Evolutionary conservation across 2,113 vertebrate genomes (phyloP).

Genomic region (Neodontobutis hainanensis): DNA sequence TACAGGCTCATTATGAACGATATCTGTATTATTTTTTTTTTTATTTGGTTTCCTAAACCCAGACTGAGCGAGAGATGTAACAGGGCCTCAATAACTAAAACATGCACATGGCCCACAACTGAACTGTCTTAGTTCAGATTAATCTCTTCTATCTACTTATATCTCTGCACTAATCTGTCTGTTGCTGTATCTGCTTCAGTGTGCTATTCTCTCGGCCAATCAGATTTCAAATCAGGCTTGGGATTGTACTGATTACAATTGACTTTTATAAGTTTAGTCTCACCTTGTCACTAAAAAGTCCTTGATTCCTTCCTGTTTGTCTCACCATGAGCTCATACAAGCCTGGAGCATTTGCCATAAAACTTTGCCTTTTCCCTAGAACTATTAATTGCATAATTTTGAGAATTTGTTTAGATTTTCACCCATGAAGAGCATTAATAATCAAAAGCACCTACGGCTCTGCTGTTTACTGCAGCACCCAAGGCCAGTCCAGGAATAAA

Average conservation of each 20-base stretch:
- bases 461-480: not conserved
- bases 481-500: not conserved
- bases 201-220: not conserved
- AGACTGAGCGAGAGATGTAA: slow-evolving; percentile 2
- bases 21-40: slow-evolving; percentile 16
- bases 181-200: slow-evolving; percentile 15
- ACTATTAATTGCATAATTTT: not conserved
- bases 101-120: not conserved
- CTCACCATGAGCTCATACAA: not conserved
- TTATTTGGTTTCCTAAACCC: slow-evolving; percentile 36
- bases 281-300: too few relatives aligned
- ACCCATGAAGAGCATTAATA: not conserved
- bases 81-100: slow-evolving; percentile 17
- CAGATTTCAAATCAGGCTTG: not conserved
- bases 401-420: not conserved
- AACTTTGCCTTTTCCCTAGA: not conserved
- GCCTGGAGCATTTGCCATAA: not conserved
- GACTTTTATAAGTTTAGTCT: not conserved
- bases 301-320: not conserved
- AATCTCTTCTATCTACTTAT: slow-evolving; percentile 39
- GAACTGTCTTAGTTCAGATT: slow-evolving; percentile 59
- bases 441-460: slow-evolving; percentile 4
- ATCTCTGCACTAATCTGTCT: slow-evolving; percentile 45
- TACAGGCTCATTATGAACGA: slow-evolving; percentile 27
- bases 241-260: not conserved